Conservation (phyloP, 2,113 vertebrate species). For the Gavialis gangeticus region DNA sequence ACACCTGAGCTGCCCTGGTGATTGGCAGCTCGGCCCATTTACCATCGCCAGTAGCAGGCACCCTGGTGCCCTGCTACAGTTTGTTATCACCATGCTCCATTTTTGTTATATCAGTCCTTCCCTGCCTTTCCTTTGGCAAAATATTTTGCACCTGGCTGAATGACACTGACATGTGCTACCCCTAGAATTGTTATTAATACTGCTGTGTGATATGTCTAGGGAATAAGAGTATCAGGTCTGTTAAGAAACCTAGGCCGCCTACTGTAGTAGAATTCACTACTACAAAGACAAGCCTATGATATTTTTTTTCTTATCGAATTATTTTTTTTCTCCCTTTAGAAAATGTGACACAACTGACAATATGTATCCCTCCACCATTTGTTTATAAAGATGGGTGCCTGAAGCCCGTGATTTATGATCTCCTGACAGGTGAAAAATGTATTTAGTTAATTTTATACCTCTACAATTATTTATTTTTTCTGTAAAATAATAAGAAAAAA, state of each 20-base stretch:
- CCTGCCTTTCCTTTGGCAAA: not conserved
- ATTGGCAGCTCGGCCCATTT: too few relatives aligned
- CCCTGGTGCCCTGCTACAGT: too few relatives aligned
- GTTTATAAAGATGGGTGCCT: not conserved
- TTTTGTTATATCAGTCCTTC: not conserved
- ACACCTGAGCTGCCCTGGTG: too few relatives aligned
- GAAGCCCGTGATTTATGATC: not conserved
- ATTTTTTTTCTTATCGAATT: not conserved
- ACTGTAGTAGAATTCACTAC: not conserved
- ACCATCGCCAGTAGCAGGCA: too few relatives aligned
- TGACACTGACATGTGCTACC: not conserved
- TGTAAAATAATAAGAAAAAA: not conserved
- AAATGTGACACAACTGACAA: not conserved
- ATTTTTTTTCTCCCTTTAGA: not conserved
- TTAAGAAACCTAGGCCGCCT: not conserved
- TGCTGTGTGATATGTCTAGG: not conserved
- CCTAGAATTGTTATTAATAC: not conserved
- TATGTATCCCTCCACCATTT: not conserved
- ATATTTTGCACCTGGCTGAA: not conserved
- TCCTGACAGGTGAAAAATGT: not conserved
- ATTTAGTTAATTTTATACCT: not conserved
- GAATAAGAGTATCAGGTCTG: not conserved
- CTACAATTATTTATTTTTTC: not conserved
- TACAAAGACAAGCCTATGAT: not conserved
- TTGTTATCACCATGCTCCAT: not conserved